Evolutionary conservation across 2,797 vertebrate species (phyloP).

Genomic region (Dromococcyx pavoninus): DNA sequence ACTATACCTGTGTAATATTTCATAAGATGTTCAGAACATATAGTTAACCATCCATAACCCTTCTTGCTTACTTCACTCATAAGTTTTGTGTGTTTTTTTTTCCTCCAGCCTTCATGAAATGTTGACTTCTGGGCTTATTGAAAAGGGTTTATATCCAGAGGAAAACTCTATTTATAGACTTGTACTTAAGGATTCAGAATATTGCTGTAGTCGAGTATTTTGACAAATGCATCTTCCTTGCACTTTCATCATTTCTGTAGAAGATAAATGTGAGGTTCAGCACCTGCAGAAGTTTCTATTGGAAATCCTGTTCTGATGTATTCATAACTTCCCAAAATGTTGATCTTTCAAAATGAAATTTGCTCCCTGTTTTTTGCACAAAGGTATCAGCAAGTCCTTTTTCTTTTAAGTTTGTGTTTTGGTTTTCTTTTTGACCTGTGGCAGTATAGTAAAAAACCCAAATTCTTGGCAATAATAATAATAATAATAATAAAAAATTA

Average conservation of each 20-base stretch:
- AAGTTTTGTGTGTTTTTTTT: not conserved
- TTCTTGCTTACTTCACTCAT: not conserved
- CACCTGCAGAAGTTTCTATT: not conserved
- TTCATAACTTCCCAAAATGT: constrained; percentile 4
- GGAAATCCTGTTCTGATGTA: not conserved
- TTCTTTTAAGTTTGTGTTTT: not conserved
- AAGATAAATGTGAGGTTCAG: constrained; percentile 30
- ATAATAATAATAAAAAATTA: not conserved
- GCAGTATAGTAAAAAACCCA: not conserved
- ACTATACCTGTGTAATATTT: not conserved
- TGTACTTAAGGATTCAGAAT: not conserved
- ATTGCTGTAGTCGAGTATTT: not conserved
- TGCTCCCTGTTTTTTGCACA: not conserved
- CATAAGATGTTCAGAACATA: not conserved
- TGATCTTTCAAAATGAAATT: constrained; percentile 13
- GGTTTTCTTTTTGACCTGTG: not conserved
- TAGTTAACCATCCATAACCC: not conserved
- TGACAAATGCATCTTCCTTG: constrained; percentile 27
- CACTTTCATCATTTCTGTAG: not conserved
- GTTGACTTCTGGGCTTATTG: not conserved
- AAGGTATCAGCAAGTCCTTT: not conserved
- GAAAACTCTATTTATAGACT: not conserved
- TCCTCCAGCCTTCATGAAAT: not conserved
- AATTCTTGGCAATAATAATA: not conserved
- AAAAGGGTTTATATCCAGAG: not conserved